Evolutionary conservation across 1,140 invertebrate genomes (phyloP).

Genomic region (Papilio polytes): DNA sequence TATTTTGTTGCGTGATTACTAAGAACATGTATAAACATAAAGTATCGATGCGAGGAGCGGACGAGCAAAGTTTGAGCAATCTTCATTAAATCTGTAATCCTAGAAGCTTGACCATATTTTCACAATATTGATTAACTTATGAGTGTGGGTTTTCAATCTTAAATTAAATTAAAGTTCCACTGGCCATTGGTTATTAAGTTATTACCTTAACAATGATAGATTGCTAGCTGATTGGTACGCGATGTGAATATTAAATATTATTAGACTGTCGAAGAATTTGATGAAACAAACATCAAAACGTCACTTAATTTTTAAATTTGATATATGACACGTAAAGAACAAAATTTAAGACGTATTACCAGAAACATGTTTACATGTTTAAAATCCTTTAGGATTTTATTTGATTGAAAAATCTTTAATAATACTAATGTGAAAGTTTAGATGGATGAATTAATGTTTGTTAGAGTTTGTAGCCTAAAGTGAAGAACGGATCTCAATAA

Average conservation of each 20-base stretch:
- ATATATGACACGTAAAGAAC: background rate
- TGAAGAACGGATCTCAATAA: too few relatives aligned
- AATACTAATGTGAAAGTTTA: too few relatives aligned
- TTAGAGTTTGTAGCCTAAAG: too few relatives aligned
- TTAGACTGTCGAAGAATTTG: slow-evolving; percentile 12
- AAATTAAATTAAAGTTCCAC: slow-evolving; percentile 39
- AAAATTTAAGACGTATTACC: too few relatives aligned
- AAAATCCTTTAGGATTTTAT: too few relatives aligned
- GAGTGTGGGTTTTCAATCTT: slow-evolving; percentile 32
- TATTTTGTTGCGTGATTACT: slow-evolving; percentile 25
- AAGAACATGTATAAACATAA: slow-evolving; percentile 25
- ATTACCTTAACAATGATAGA: slow-evolving; percentile 39
- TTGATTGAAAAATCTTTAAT: too few relatives aligned
- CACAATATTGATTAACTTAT: slow-evolving; percentile 41
- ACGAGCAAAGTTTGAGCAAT: slow-evolving; percentile 26
- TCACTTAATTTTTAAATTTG: background rate
- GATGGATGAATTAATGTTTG: too few relatives aligned
- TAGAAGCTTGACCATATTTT: slow-evolving; percentile 38
- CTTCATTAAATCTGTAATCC: slow-evolving; percentile 39
- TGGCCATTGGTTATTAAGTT: slow-evolving; percentile 33
- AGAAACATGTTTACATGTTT: too few relatives aligned
- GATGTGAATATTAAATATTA: slow-evolving; percentile 6
- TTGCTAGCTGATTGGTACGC: background rate
- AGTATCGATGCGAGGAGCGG: background rate
- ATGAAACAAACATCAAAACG: slow-evolving; percentile 7